Percentiles rank a stretch among this genome's conserved stretches.
Conservation (phyloP, 2,888 invertebrate genomes). For the Drosophila diplacantha region DNA sequence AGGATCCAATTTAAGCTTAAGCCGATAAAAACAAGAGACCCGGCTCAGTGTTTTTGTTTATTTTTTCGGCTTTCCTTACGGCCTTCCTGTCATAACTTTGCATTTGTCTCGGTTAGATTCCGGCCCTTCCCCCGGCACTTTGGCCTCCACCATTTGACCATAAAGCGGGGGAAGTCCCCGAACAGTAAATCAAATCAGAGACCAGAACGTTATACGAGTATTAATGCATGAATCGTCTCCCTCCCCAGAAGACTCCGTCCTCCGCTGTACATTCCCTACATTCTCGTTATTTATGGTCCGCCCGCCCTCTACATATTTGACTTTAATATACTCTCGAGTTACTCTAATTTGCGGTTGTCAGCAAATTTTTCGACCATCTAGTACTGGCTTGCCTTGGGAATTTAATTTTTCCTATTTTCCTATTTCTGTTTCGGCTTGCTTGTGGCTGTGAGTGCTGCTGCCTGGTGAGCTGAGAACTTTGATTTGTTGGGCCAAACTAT, state of each 20-base stretch:
- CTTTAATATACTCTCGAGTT: conserved; percentile 48
- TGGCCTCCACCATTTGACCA: conserved; percentile 12
- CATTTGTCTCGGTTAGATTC: conserved; percentile 23
- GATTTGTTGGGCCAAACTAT: conserved; percentile 32
- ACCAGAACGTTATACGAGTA: conserved; percentile 40
- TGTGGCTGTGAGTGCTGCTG: conserved; percentile 4
- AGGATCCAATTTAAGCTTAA: conserved; percentile 20
- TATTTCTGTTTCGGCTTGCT: conserved; percentile 6
- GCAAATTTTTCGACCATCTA: conserved; percentile 35
- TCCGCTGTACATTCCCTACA: conserved; percentile 7
- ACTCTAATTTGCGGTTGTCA: conserved; percentile 56
- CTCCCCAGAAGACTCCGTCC: conserved; percentile 1
- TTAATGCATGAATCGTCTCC: conserved; percentile 36
- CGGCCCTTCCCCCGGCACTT: conserved; percentile 1
- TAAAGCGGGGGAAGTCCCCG: conserved; percentile 13
- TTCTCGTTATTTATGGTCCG: conserved; percentile 17
- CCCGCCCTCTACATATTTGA: conserved; percentile 28
- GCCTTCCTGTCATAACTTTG: conserved; percentile 27
- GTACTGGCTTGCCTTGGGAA: conserved; percentile 15
- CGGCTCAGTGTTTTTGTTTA: neutral
- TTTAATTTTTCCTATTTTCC: conserved; percentile 21
- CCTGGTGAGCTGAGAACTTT: conserved; percentile 18
- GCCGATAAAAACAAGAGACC: conserved; percentile 3
- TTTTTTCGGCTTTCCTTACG: neutral
- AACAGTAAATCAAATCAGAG: conserved; percentile 50